Evolutionary conservation across 2,797 vertebrate genomes (phyloP).

Genomic region (Odontamblyopus lacepedii): DNA sequence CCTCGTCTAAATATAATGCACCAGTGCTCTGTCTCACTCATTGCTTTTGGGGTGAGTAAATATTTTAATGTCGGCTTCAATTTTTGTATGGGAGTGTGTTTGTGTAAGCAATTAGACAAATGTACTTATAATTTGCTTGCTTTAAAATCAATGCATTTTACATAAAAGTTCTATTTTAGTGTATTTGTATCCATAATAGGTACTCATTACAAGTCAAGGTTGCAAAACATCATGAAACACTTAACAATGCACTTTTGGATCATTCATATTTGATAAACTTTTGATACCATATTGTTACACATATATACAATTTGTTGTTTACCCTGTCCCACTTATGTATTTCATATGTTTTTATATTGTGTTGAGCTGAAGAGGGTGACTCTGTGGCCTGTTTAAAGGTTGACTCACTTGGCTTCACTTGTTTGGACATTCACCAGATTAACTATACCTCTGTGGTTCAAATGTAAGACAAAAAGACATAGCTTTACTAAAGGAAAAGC

Average conservation of each 20-base stretch:
- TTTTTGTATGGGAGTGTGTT: background rate
- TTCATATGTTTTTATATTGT: too few relatives aligned
- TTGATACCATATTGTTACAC: background rate
- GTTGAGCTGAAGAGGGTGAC: slow-evolving; percentile 22
- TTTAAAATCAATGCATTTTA: background rate
- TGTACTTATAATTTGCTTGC: background rate
- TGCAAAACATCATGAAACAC: too few relatives aligned
- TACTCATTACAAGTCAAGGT: too few relatives aligned
- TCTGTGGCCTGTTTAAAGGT: slow-evolving; percentile 27
- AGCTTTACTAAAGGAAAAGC: background rate
- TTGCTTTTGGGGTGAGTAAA: too few relatives aligned
- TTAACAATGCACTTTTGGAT: background rate
- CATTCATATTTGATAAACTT: background rate
- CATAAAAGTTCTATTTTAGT: too few relatives aligned
- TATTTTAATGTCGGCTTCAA: background rate
- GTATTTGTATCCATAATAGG: too few relatives aligned
- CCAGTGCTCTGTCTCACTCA: too few relatives aligned
- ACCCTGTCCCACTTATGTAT: slow-evolving; percentile 11
- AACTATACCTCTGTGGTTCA: slow-evolving; percentile 21
- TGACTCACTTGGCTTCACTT: slow-evolving; percentile 7
- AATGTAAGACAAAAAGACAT: background rate
- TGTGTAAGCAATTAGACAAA: background rate
- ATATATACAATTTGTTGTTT: background rate
- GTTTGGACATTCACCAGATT: slow-evolving; percentile 29
- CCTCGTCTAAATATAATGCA: background rate